Evolutionary conservation across 2,797 vertebrate genomes (phyloP).

Genomic region (Tenualosa thibaudeaui): DNA sequence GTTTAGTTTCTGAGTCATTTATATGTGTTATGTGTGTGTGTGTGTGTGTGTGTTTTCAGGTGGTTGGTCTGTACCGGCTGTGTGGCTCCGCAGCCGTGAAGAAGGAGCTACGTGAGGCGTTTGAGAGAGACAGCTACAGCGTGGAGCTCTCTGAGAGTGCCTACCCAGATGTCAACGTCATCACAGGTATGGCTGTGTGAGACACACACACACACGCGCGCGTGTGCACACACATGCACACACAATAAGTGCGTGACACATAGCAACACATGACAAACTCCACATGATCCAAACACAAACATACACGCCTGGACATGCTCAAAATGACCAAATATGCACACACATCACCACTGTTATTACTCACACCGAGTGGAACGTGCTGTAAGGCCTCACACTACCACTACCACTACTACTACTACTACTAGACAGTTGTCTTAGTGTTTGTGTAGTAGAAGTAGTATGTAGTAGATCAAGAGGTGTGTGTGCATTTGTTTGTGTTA

Average conservation of each 20-base stretch:
- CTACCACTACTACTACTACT: too few relatives aligned
- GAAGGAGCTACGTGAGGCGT: slow-evolving; percentile 96
- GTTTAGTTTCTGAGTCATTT: not conserved
- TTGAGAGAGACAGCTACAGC: slow-evolving; percentile 88
- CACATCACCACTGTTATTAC: not conserved
- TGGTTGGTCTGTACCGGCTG: slow-evolving; percentile 93
- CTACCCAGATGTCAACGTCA: slow-evolving; percentile 97
- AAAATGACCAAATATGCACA: not conserved
- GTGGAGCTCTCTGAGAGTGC: slow-evolving; percentile 87
- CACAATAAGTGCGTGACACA: not conserved
- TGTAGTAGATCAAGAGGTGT: too few relatives aligned
- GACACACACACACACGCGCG: not conserved
- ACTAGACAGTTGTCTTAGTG: too few relatives aligned
- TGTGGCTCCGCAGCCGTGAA: slow-evolving; percentile 97
- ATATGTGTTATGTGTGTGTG: not conserved
- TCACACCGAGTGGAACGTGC: not conserved
- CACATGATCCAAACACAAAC: not conserved
- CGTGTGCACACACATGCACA: not conserved
- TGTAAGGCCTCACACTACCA: not conserved
- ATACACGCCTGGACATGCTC: not conserved
- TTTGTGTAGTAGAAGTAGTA: too few relatives aligned
- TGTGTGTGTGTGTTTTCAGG: slow-evolving; percentile 67
- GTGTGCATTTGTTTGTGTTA: not conserved
- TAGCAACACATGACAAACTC: not conserved
- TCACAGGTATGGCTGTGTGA: slow-evolving; percentile 85